Conservation (phyloP, 2,797 vertebrate species). For the Dermochelys coriacea region DNA sequence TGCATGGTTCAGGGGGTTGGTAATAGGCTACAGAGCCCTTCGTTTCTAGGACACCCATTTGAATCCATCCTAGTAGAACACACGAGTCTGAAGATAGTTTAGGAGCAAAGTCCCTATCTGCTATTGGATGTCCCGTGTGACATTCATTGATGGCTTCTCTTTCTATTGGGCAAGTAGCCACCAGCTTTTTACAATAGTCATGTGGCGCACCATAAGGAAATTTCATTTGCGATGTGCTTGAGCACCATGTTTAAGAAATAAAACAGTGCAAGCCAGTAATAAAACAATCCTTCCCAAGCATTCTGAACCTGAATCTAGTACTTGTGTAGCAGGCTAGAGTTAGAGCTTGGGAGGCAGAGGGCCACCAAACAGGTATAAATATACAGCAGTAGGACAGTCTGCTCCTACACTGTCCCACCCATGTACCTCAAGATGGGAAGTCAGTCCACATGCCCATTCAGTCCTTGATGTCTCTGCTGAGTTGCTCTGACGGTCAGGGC, state of each 20-base stretch:
- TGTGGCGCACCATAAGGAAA: not conserved
- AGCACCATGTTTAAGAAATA: not conserved
- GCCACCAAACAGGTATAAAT: not conserved
- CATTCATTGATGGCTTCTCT: not conserved
- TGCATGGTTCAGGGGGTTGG: not conserved
- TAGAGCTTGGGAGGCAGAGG: too few species aligned
- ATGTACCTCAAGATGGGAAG: not conserved
- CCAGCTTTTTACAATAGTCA: not conserved
- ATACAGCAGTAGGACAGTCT: not conserved
- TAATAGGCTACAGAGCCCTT: not conserved
- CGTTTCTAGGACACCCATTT: not conserved
- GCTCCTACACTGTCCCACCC: not conserved
- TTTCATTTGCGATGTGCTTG: not conserved
- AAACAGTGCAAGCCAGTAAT: not conserved
- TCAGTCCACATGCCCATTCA: not conserved
- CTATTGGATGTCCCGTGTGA: not conserved
- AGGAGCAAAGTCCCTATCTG: not conserved
- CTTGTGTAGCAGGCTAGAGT: not conserved
- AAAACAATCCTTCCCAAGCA: not conserved
- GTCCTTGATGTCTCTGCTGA: not conserved
- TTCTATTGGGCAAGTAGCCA: not conserved
- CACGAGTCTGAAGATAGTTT: fast-evolving
- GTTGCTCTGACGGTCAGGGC: not conserved
- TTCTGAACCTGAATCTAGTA: not conserved
- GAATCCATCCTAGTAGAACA: not conserved